A percentile compares a stretch with the other conserved stretches of the same genome.
These are phyloP conservation scores for Phoenoteleia sp. DNA, from an alignment of 2,888 invertebrate genomes.

Conservation along the genomic window DNA sequence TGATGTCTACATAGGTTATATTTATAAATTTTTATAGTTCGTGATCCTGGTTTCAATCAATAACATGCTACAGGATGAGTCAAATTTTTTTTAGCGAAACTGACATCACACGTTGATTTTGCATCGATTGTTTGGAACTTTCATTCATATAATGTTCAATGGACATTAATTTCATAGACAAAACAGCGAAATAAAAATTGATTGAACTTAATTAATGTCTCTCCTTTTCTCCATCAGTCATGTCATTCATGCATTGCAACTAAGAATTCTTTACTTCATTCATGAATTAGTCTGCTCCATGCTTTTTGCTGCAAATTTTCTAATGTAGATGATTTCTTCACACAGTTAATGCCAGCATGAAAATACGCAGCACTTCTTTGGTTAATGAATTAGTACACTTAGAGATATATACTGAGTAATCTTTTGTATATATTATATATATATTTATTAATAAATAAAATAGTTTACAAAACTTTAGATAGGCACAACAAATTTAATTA, in stretches of 20 bases:
- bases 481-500: no score
- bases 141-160: no score
- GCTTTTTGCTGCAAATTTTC: not conserved
- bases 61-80: not conserved
- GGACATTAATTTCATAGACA: not conserved
- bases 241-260: not conserved
- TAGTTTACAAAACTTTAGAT: no score
- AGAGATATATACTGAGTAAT: no score
- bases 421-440: no score
- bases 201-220: not conserved
- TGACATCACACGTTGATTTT: not conserved
- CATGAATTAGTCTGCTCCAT: not conserved
- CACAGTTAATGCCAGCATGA: slow-evolving; percentile 49
- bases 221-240: not conserved
- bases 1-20: slow-evolving; percentile 13
- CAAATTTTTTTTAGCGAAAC: not conserved
- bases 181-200: not conserved
- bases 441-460: no score
- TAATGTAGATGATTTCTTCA: not conserved
- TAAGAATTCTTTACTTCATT: not conserved
- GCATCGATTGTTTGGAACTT: no score
- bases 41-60: slow-evolving; percentile 7
- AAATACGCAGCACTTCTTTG: slow-evolving; percentile 50
- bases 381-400: slow-evolving; percentile 36
- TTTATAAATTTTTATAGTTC: slow-evolving; percentile 2